phyloP scores from a whole-genome alignment of 2,888 invertebrate species.

The Brachyptera risi region DNA sequence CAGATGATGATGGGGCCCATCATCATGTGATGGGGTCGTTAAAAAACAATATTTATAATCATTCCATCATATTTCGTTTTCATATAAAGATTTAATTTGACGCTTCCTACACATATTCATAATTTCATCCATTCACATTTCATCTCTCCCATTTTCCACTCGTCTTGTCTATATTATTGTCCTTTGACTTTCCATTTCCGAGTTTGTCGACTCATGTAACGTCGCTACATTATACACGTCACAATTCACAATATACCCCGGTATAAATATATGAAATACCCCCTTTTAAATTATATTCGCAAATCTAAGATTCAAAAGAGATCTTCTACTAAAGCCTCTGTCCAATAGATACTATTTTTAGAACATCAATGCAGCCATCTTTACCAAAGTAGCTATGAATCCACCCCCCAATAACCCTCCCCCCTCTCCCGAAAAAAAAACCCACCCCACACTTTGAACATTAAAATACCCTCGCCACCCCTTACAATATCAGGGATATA shows the following conservation, averaged over 20 bases:
- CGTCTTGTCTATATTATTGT: background rate
- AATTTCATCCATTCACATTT: too few relatives aligned
- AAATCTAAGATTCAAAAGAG: constrained; percentile 21
- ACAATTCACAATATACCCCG: background rate
- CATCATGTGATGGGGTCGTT: too few relatives aligned
- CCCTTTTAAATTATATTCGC: constrained; percentile 20
- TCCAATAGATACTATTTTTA: constrained; percentile 22
- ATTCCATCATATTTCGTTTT: too few relatives aligned
- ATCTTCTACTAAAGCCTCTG: constrained; percentile 8
- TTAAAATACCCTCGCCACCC: constrained; percentile 15
- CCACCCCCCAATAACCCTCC: background rate
- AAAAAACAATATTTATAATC: too few relatives aligned
- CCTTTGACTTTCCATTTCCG: background rate
- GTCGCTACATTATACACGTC: constrained; percentile 1
- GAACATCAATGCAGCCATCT: constrained; percentile 21
- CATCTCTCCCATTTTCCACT: background rate
- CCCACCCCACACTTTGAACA: constrained; percentile 11
- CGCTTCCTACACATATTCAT: too few relatives aligned
- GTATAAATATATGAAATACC: background rate
- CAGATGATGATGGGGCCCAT: too few relatives aligned
- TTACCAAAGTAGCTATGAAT: constrained; percentile 21
- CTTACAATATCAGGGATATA: background rate
- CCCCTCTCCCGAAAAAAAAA: background rate
- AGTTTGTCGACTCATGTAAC: constrained; percentile 4
- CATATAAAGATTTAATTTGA: too few relatives aligned